Evolutionary conservation across 2,113 vertebrate species (phyloP).

Genomic region (Dissostichus mawsoni): DNA sequence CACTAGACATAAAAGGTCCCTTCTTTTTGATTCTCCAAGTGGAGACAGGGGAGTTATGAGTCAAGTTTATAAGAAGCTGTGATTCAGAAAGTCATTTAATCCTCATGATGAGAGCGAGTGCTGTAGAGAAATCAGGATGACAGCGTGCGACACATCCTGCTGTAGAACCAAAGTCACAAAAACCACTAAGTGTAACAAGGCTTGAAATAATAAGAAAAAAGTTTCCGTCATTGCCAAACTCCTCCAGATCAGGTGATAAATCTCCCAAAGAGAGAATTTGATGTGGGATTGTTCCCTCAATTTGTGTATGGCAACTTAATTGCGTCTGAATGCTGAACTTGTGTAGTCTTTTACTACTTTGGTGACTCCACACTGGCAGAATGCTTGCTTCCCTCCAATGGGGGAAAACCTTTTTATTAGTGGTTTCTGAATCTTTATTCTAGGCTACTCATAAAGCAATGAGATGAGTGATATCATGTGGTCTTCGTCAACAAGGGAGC

Average conservation of each 20-base stretch:
- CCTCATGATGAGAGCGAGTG: slow-evolving; percentile 11
- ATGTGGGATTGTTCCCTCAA: slow-evolving; percentile 71
- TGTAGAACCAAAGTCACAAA: slow-evolving; percentile 26
- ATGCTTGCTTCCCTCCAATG: slow-evolving; percentile 51
- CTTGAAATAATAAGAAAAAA: slow-evolving; percentile 66
- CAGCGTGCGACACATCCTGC: slow-evolving; percentile 40
- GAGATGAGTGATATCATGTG: slow-evolving; percentile 77
- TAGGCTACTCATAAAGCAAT: slow-evolving; percentile 66
- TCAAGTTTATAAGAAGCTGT: slow-evolving; percentile 40
- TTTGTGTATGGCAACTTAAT: slow-evolving; percentile 70
- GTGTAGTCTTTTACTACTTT: slow-evolving; percentile 70
- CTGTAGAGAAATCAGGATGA: slow-evolving; percentile 17
- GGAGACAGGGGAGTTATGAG: slow-evolving; percentile 16
- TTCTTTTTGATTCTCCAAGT: slow-evolving; percentile 21
- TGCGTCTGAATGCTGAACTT: slow-evolving; percentile 60
- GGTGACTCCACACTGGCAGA: slow-evolving; percentile 70
- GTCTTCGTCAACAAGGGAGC: slow-evolving; percentile 66
- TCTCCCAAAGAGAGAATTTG: slow-evolving; percentile 50
- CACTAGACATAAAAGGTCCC: background rate
- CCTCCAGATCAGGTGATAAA: slow-evolving; percentile 54
- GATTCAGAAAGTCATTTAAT: slow-evolving; percentile 43
- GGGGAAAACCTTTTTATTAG: slow-evolving; percentile 72
- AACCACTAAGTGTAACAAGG: slow-evolving; percentile 49
- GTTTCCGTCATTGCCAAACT: slow-evolving; percentile 24
- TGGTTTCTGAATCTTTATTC: slow-evolving; percentile 73